These are phyloP conservation scores for Argopecten irradians DNA, from an alignment of 1,140 invertebrate genomes.

Conservation along the genomic window DNA sequence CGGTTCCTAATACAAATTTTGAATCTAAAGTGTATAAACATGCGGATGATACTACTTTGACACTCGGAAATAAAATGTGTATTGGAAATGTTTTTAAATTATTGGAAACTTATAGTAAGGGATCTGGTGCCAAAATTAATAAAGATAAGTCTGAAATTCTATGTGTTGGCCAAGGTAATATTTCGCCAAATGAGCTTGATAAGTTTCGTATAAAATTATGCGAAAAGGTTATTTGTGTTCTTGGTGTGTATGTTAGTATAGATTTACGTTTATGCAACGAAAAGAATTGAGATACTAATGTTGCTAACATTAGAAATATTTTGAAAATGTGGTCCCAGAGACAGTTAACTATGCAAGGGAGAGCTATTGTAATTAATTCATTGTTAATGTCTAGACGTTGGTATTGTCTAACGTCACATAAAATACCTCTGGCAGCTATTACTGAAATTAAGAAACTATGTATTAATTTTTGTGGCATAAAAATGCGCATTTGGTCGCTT, in stretches of 20 bases:
- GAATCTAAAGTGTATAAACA: constrained; percentile 37
- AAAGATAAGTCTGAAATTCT: constrained; percentile 34
- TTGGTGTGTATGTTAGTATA: constrained; percentile 35
- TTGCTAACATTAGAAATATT: constrained; percentile 25
- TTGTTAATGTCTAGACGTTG: constrained; percentile 29
- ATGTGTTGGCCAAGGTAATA: constrained; percentile 12
- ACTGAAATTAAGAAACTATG: no score
- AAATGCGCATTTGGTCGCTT: not conserved
- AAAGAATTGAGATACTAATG: constrained; percentile 32
- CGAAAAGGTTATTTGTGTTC: constrained; percentile 25
- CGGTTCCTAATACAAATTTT: not conserved
- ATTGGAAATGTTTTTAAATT: constrained; percentile 31
- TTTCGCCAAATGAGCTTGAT: not conserved
- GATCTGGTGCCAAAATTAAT: constrained; percentile 26
- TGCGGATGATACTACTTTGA: constrained; percentile 44
- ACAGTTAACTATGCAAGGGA: constrained; percentile 29
- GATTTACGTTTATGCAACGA: constrained; percentile 24
- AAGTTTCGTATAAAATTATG: constrained; percentile 25
- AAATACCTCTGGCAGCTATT: no score
- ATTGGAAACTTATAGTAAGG: constrained; percentile 27
- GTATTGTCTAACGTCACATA: not conserved
- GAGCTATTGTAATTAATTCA: constrained; percentile 22
- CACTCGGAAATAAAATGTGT: constrained; percentile 32
- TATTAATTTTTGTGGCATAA: no score
- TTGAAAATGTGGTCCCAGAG: constrained; percentile 26